These are phyloP conservation scores for Gastrophryne carolinensis DNA, from an alignment of 2,797 vertebrate genomes.

Conservation along the genomic window DNA sequence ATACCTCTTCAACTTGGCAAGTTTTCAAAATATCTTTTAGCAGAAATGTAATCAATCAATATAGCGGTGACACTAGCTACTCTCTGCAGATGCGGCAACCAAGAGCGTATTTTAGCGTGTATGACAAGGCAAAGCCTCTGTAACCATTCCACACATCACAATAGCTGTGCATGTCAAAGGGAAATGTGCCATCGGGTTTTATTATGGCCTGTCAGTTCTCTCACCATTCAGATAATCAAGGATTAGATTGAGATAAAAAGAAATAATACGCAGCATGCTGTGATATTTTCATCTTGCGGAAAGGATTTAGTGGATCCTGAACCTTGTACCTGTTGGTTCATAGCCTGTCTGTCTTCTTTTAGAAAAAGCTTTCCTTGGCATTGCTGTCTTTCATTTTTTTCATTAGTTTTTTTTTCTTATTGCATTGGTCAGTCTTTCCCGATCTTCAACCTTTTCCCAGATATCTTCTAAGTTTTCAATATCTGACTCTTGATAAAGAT, in stretches of 20 bases:
- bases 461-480: no score
- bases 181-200: neutral
- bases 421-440: no score
- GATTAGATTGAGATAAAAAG: neutral
- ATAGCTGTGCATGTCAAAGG: neutral
- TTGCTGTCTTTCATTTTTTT: no score
- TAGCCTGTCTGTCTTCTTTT: no score
- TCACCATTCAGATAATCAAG: neutral
- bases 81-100: neutral
- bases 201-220: neutral
- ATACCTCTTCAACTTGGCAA: slow-evolving; percentile 1
- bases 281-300: no score
- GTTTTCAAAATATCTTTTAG: slow-evolving; percentile 6
- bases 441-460: no score
- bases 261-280: no score
- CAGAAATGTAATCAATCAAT: slow-evolving; percentile 21
- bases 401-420: no score
- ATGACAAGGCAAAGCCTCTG: slow-evolving; percentile 1
- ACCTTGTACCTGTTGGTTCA: no score
- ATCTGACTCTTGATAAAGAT: no score
- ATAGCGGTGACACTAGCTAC: neutral
- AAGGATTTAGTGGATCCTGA: no score
- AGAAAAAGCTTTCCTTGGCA: no score
- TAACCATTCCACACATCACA: neutral
- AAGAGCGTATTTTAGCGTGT: neutral